Evolutionary conservation across 92 coral and sea anemone species (phyloP).

Genomic region (Muricea muricata): DNA sequence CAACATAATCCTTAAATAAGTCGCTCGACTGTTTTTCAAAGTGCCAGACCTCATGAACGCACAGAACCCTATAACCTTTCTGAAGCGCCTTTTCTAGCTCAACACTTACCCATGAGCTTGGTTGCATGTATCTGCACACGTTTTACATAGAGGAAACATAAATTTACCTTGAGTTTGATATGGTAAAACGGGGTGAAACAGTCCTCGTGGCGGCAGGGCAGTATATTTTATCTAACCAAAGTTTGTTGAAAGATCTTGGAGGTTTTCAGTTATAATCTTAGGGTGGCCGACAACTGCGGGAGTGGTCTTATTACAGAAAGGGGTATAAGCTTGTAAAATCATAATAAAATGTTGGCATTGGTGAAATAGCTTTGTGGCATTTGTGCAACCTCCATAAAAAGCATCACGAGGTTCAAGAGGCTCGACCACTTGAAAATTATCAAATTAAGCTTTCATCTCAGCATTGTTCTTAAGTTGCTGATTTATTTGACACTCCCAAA

Average conservation of each 20-base stretch:
- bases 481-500: too few relatives aligned
- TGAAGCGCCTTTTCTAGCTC: slow-evolving; percentile 60
- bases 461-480: too few relatives aligned
- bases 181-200: slow-evolving; percentile 45
- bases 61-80: slow-evolving; percentile 46
- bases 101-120: slow-evolving; percentile 61
- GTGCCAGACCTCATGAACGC: slow-evolving; percentile 61
- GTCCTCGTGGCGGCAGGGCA: slow-evolving; percentile 32
- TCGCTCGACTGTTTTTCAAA: slow-evolving; percentile 31
- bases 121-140: slow-evolving; percentile 58
- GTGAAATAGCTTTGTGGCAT: slow-evolving; percentile 34
- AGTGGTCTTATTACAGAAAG: slow-evolving; percentile 12
- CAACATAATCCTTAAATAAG: slow-evolving; percentile 54
- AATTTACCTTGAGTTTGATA: slow-evolving; percentile 40
- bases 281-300: slow-evolving; percentile 40
- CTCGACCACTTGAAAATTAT: too few relatives aligned
- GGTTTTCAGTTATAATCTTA: slow-evolving; percentile 27
- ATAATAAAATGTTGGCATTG: slow-evolving; percentile 6
- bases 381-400: slow-evolving; percentile 45
- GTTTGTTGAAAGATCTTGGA: neutral
- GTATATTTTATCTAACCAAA: slow-evolving; percentile 53
- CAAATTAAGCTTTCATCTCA: too few relatives aligned
- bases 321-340: slow-evolving; percentile 41
- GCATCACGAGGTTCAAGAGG: slow-evolving; percentile 2
- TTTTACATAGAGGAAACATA: slow-evolving; percentile 60